Evolutionary conservation across 1,140 invertebrate genomes (phyloP).

Genomic region (Gonatopus flavifemur): DNA sequence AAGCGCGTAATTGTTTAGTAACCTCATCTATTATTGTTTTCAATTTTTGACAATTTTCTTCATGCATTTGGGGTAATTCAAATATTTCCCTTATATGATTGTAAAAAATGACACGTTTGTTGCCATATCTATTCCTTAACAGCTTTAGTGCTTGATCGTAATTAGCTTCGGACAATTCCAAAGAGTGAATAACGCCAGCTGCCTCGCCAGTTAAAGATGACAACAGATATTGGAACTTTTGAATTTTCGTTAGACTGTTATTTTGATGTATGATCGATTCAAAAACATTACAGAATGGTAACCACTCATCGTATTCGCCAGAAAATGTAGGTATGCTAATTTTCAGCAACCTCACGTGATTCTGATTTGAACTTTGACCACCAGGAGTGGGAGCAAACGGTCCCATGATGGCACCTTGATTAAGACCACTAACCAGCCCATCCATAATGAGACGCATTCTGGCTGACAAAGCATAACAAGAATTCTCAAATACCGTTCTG

Average conservation of each 20-base stretch:
- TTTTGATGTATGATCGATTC: conserved; percentile 16
- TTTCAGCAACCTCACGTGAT: no score
- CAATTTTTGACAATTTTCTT: conserved; percentile 20
- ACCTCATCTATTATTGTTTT: conserved; percentile 17
- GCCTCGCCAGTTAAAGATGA: conserved; percentile 16
- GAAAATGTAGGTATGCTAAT: no score
- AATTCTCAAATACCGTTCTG: no score
- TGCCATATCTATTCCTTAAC: conserved; percentile 20
- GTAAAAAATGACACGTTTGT: conserved; percentile 21
- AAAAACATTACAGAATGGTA: conserved; percentile 21
- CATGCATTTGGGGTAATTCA: conserved; percentile 14
- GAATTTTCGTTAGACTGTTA: conserved; percentile 7
- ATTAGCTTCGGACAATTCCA: conserved; percentile 21
- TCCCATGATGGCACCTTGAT: no score
- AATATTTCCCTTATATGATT: conserved; percentile 23
- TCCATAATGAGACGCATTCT: no score
- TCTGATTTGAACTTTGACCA: no score
- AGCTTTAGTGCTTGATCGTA: conserved; percentile 24
- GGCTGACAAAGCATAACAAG: no score
- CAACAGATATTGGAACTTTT: conserved; percentile 19
- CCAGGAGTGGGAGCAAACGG: no score
- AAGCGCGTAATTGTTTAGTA: conserved; percentile 22
- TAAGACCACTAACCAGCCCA: no score
- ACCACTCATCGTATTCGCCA: no score
- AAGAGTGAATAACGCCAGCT: conserved; percentile 15